phyloP scores from a whole-genome alignment of 2,113 vertebrate species.

The Eubucco bourcierii region DNA sequence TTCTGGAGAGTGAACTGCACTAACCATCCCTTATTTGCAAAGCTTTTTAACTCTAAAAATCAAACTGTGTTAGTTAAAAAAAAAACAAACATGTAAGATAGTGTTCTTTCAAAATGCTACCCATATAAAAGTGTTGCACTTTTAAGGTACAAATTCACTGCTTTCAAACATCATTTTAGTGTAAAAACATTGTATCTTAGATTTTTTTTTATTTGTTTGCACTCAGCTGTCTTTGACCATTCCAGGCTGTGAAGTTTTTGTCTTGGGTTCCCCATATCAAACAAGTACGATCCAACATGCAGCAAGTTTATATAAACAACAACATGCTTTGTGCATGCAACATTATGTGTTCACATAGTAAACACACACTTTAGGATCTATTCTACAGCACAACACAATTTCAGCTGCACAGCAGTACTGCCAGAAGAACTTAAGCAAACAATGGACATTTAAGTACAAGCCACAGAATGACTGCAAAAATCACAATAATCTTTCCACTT shows the following conservation, averaged over 20 bases:
- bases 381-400: conserved; percentile 13
- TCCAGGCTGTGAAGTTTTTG: conserved; percentile 67
- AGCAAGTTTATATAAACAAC: conserved; percentile 72
- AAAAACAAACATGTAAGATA: neutral
- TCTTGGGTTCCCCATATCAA: conserved; percentile 34
- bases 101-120: conserved; percentile 19
- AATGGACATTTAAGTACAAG: conserved; percentile 68
- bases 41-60: neutral
- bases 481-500: conserved; percentile 47
- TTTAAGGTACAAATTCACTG: conserved; percentile 19
- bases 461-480: conserved; percentile 36
- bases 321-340: conserved; percentile 69
- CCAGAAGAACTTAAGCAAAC: conserved; percentile 71
- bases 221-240: conserved; percentile 6
- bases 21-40: neutral
- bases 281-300: conserved; percentile 62
- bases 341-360: conserved; percentile 17
- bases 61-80: neutral
- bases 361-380: conserved; percentile 42
- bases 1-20: conserved; percentile 29
- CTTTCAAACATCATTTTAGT: conserved; percentile 3
- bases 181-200: neutral
- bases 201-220: conserved; percentile 33
- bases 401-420: conserved; percentile 41
- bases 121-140: neutral